These are phyloP conservation scores for Vulpes lagopus DNA, from an alignment of 2,113 vertebrate species.

Conservation along the genomic window DNA sequence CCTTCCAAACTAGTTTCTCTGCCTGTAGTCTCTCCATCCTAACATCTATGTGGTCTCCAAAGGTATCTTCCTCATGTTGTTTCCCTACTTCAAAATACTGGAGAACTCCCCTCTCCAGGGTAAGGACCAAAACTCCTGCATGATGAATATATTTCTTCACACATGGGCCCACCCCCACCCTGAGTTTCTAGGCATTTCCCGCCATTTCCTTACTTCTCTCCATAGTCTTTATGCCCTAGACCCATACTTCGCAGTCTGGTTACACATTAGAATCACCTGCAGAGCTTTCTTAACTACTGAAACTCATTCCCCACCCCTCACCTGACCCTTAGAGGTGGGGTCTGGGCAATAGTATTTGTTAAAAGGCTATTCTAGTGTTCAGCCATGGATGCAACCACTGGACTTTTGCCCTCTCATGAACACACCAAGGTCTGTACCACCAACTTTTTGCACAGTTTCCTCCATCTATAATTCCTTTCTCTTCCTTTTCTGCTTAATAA, in stretches of 20 bases:
- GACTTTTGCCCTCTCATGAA: not conserved
- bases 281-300: not conserved
- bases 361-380: not conserved
- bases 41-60: not conserved
- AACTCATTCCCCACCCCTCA: not conserved
- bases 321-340: not conserved
- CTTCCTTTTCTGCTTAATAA: not conserved
- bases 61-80: not conserved
- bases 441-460: not conserved
- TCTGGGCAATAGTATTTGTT: not conserved
- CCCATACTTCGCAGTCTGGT: not conserved
- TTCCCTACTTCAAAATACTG: constrained; percentile 11
- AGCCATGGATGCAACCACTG: not conserved
- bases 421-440: not conserved
- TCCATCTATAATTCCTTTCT: not conserved
- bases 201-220: not conserved
- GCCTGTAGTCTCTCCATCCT: not conserved
- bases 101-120: not conserved
- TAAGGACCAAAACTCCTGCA: not conserved
- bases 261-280: not conserved
- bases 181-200: not conserved
- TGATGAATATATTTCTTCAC: not conserved
- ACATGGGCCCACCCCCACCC: not conserved
- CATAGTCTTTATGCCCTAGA: not conserved
- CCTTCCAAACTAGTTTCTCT: not conserved